Conservation (phyloP, 2,797 vertebrate genomes). For the Neosilurus hyrtlii region DNA sequence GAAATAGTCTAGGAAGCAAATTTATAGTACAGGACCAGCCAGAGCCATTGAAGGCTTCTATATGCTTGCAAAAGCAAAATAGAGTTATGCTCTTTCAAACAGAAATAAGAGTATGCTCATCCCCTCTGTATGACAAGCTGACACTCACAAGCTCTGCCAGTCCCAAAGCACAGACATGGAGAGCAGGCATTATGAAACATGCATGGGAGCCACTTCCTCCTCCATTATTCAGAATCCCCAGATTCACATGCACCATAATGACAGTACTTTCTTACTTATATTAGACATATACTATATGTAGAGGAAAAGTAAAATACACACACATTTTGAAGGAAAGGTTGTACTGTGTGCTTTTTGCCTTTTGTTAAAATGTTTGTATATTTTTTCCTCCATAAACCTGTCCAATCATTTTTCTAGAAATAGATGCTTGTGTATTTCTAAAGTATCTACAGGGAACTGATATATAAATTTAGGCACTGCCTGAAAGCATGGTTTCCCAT, state of each 20-base stretch:
- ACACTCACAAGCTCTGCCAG: conserved; percentile 43
- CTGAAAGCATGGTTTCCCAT: too few species aligned
- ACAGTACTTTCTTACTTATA: conserved; percentile 49
- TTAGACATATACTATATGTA: conserved; percentile 48
- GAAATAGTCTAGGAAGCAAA: conserved; percentile 25
- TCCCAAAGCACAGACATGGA: conserved; percentile 47
- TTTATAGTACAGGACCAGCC: conserved; percentile 15
- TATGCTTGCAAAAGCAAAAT: conserved; percentile 21
- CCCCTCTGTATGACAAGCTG: conserved; percentile 51
- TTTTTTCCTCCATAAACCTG: not conserved
- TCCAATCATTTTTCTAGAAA: not conserved
- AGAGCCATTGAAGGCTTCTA: not conserved
- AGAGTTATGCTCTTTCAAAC: conserved; percentile 36
- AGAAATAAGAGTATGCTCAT: conserved; percentile 40
- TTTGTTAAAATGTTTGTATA: not conserved
- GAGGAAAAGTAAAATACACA: conserved; percentile 33
- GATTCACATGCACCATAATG: conserved; percentile 45
- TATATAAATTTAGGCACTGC: too few species aligned
- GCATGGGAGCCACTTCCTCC: conserved; percentile 47
- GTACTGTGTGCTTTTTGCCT: not conserved
- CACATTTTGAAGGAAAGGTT: not conserved
- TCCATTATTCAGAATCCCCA: conserved; percentile 53
- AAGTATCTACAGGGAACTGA: not conserved
- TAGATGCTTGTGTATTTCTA: not conserved
- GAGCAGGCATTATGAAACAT: conserved; percentile 53